Conservation (phyloP, 2,797 vertebrate species). For the Rhyacichthys aspro region DNA sequence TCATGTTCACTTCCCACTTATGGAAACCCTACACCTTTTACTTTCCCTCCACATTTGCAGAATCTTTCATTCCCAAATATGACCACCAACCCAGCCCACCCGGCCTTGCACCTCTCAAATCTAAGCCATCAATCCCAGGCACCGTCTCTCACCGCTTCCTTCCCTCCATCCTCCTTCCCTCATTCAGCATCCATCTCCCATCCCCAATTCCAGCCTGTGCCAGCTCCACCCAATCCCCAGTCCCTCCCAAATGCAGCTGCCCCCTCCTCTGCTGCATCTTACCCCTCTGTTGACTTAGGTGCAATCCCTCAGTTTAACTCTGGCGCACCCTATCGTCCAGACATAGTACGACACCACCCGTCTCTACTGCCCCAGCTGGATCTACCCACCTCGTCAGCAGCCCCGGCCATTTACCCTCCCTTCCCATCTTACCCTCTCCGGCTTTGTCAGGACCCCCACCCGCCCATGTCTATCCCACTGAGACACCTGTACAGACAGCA, state of each 20-base stretch:
- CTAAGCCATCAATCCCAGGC: slow-evolving; percentile 64
- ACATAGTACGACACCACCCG: slow-evolving; percentile 75
- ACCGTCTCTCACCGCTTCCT: slow-evolving; percentile 30
- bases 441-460: slow-evolving; percentile 82
- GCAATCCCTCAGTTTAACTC: slow-evolving; percentile 69
- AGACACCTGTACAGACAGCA: slow-evolving; percentile 86
- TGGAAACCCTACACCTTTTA: slow-evolving; percentile 38
- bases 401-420: slow-evolving; percentile 66
- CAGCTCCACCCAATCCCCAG: slow-evolving; percentile 58
- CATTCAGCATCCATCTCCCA: slow-evolving; percentile 59
- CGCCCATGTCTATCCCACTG: slow-evolving; percentile 81
- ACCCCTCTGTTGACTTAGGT: slow-evolving; percentile 64
- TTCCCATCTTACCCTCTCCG: slow-evolving; percentile 82
- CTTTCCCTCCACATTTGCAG: slow-evolving; percentile 66
- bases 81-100: slow-evolving; percentile 42
- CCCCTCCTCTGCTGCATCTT: slow-evolving; percentile 51
- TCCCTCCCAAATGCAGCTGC: slow-evolving; percentile 39
- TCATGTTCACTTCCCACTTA: slow-evolving; percentile 38
- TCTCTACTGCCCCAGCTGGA: slow-evolving; percentile 67
- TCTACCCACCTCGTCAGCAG: slow-evolving; percentile 56
- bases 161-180: slow-evolving; percentile 53
- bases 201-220: slow-evolving; percentile 51
- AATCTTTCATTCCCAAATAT: slow-evolving; percentile 63
- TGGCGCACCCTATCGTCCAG: slow-evolving; percentile 69
- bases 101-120: slow-evolving; percentile 64